Conservation (phyloP, 2,113 vertebrate species). For the Notarius quadriscutis region DNA sequence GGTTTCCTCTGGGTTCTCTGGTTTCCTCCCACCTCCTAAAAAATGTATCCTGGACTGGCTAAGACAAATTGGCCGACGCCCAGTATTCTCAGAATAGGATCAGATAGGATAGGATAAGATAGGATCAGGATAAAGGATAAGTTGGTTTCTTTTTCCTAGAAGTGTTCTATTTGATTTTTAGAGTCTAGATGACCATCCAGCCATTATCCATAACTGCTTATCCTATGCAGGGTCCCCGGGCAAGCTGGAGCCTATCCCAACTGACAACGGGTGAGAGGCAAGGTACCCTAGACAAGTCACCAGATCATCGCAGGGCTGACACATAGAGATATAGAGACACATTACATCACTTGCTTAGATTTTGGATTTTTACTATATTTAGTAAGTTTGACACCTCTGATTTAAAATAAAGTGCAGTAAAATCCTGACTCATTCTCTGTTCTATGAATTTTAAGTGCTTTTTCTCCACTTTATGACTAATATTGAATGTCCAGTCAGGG, state of each 20-base stretch:
- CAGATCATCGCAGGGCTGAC: no score
- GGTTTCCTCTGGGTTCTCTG: neutral
- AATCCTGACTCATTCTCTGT: neutral
- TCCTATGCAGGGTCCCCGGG: no score
- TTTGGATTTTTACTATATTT: neutral
- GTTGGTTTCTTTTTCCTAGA: neutral
- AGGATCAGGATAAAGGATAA: neutral
- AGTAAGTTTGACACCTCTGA: neutral
- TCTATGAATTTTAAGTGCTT: neutral
- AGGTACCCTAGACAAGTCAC: no score
- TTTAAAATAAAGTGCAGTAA: neutral
- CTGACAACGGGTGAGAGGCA: no score
- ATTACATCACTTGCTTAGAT: neutral
- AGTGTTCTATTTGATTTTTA: neutral
- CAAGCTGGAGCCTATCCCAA: no score
- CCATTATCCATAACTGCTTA: no score
- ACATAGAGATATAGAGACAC: no score
- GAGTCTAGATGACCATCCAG: neutral
- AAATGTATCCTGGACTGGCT: neutral
- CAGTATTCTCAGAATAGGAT: neutral
- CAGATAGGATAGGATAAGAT: neutral
- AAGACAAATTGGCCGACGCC: neutral
- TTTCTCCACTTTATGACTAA: neutral
- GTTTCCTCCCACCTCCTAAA: neutral
- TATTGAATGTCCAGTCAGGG: neutral